Percentiles rank a stretch among this genome's conserved stretches.
Conservation (phyloP, 1,140 invertebrate genomes). For the Ips typographus region DNA sequence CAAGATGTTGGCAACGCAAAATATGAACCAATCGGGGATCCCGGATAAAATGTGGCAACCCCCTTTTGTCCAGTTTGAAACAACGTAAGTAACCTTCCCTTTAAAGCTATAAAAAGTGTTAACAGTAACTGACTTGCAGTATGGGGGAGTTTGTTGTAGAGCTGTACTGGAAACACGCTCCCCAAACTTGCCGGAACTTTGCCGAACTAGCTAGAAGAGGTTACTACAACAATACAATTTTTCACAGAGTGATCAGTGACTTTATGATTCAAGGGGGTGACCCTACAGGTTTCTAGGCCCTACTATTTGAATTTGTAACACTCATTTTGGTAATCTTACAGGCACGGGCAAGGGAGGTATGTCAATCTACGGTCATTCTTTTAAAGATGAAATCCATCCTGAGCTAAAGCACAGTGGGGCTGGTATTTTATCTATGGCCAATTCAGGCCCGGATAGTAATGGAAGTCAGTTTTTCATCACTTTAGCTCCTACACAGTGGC, state of each 20-base stretch:
- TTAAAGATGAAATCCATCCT: conserved; percentile 94
- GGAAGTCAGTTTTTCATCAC: conserved; percentile 99
- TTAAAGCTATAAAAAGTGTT: neutral
- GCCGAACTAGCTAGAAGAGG: conserved; percentile 88
- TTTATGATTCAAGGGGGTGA: conserved; percentile 98
- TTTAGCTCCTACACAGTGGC: conserved; percentile 93
- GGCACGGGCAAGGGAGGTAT: conserved; percentile 89
- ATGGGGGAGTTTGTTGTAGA: conserved; percentile 93
- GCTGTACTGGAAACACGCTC: conserved; percentile 97
- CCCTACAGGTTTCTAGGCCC: conserved; percentile 70
- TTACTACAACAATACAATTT: conserved; percentile 96
- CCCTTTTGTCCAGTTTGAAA: conserved; percentile 77
- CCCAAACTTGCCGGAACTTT: conserved; percentile 94
- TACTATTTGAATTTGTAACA: neutral
- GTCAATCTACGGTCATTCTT: conserved; percentile 94
- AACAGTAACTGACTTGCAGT: conserved; percentile 57
- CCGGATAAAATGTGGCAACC: conserved; percentile 86
- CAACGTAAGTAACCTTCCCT: conserved; percentile 62
- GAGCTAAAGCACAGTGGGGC: conserved; percentile 93
- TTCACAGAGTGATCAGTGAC: conserved; percentile 93
- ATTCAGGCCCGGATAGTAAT: conserved; percentile 95
- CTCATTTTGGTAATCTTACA: neutral
- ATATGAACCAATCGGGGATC: conserved; percentile 60
- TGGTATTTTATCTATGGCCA: conserved; percentile 71
- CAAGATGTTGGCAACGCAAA: conserved; percentile 47